Evolutionary conservation across 2,797 vertebrate species (phyloP), one percentile per base, ranked within the genome.

Genomic region (Labroides dimidiatus): DNA sequence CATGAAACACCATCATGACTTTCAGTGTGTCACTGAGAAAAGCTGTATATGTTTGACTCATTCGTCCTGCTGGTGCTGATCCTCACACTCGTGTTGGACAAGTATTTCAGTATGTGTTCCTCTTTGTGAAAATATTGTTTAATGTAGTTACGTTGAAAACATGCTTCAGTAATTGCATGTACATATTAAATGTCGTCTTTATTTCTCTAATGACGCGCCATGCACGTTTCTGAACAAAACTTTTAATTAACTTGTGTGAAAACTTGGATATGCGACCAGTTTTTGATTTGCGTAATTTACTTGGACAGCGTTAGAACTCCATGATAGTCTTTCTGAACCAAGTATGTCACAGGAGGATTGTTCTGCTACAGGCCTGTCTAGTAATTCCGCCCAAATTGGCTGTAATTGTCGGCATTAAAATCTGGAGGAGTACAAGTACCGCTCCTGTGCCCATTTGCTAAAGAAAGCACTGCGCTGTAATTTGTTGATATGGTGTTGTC

Each of bases 341-440:
- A 69, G 49, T 48, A 91, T 93, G 93, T 93, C 94, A 90, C 92
- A 66, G 72, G 92, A 91, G 93, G 91, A 92, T 94, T 73, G 67
- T 70, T 75, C 84, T 93, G 80, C 80, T 93, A 92, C 86, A 72
- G 86, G 88, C 89, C 87, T 94, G 95, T 92, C 90, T 75, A 85
- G 87, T 94, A 91, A 87, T 96, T 95, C 93, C 87, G 91, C 93
- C 39, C 93, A 97, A 97, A 96, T 96, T 96, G 94, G 92, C 94
- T 94, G 95, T 98, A 98, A 99, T 99, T 97, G 97, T 96, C 93
- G 95, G 95, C 95, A 96, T 96, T 97, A 95, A 97, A 98, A 96
- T 96, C 95, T 51, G 95, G 91, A 93, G 94, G 96, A 96, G 95
- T 93, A 95, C 95, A 96, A 97, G 95, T 95, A 94, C 91, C 90